These are phyloP conservation scores for Piaya cayana DNA, from an alignment of 2,113 vertebrate genomes.

Conservation along the genomic window DNA sequence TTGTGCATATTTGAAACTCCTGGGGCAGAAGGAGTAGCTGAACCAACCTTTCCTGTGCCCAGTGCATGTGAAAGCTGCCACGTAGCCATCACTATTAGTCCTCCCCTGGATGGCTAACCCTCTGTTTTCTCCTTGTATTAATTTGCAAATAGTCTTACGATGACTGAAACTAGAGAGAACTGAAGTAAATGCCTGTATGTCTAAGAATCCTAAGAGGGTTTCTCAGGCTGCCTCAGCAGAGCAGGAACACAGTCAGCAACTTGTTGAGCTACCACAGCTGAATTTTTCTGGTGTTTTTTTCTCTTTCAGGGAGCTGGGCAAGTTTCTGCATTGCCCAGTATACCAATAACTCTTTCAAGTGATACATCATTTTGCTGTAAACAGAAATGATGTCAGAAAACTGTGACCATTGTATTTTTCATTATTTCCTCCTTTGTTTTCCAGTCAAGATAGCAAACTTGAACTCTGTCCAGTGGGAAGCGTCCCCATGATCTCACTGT, in stretches of 20 bases:
- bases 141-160: not conserved
- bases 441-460: not conserved
- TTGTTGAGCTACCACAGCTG: not conserved
- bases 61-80: not conserved
- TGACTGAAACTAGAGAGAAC: not conserved
- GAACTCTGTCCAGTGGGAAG: not conserved
- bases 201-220: not conserved
- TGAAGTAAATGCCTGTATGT: accelerated
- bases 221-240: not conserved
- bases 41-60: not conserved
- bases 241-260: accelerated
- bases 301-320: not conserved
- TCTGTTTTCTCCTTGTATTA: not conserved
- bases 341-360: not conserved
- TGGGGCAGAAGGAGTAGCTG: not conserved
- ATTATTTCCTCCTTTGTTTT: not conserved
- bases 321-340: not conserved
- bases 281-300: not conserved
- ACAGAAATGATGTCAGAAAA: not conserved
- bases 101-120: not conserved
- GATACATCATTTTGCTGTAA: not conserved
- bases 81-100: not conserved
- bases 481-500: not conserved
- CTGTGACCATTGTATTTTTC: not conserved
- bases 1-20: not conserved